Percentiles rank a stretch among this genome's conserved stretches.
These are phyloP conservation scores for Anthopleura sola DNA, from an alignment of 64 coral and sea anemone species.

Conservation along the genomic window DNA sequence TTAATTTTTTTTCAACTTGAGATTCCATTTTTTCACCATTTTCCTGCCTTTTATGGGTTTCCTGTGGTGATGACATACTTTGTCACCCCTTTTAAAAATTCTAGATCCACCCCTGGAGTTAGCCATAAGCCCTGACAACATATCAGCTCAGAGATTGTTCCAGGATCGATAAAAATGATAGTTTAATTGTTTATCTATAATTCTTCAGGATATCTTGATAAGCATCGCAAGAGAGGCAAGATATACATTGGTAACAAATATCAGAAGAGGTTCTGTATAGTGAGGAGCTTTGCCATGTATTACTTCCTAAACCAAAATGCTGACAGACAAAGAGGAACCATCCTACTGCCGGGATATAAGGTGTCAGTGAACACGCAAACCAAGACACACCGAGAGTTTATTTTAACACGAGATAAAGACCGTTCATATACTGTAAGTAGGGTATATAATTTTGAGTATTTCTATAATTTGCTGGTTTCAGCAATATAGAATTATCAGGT, in stretches of 20 bases:
- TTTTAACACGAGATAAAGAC: conserved; percentile 23
- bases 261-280: conserved; percentile 78
- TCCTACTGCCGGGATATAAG: conserved; percentile 64
- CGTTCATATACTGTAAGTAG: conserved; percentile 42
- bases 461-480: not conserved
- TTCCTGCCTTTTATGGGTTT: too few relatives aligned
- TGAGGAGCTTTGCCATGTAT: conserved; percentile 62
- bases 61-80: too few relatives aligned
- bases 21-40: too few relatives aligned
- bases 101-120: too few relatives aligned
- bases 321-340: conserved; percentile 48
- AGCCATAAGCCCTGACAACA: too few relatives aligned
- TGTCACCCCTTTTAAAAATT: too few relatives aligned
- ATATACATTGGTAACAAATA: conserved; percentile 67
- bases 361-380: conserved; percentile 18
- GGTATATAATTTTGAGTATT: not conserved
- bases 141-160: not conserved
- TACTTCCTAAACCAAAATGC: conserved; percentile 49
- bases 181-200: not conserved
- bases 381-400: conserved; percentile 39
- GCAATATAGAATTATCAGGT: too few relatives aligned
- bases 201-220: conserved; percentile 50
- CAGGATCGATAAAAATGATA: too few relatives aligned
- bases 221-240: conserved; percentile 66
- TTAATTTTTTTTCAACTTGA: too few relatives aligned